phyloP scores from a whole-genome alignment of 2,113 vertebrate genomes.

The Lepidothrix coronata region DNA sequence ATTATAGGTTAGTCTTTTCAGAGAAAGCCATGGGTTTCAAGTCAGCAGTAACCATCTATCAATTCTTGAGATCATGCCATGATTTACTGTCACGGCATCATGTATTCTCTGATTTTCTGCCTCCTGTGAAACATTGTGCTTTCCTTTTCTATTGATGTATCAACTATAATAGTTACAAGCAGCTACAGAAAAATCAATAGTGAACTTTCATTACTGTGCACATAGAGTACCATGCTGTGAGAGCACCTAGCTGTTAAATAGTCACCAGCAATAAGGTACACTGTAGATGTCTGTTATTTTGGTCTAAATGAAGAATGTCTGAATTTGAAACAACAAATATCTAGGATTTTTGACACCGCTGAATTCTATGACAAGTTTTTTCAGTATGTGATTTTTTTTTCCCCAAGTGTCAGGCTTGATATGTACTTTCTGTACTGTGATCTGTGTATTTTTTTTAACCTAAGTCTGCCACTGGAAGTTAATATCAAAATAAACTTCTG shows the following conservation, averaged over 20 bases:
- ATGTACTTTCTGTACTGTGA: background rate
- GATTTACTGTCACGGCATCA: constrained; percentile 86
- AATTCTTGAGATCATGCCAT: constrained; percentile 86
- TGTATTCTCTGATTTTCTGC: constrained; percentile 83
- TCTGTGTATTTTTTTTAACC: background rate
- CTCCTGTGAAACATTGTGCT: constrained; percentile 91
- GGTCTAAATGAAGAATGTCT: constrained; percentile 53
- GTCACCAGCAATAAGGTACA: constrained; percentile 52
- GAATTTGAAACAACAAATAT: constrained; percentile 25
- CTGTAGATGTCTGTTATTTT: constrained; percentile 60
- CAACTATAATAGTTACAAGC: constrained; percentile 99
- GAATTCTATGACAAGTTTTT: background rate
- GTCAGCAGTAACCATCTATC: constrained; percentile 90
- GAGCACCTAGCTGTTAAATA: constrained; percentile 73
- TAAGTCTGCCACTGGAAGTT: background rate
- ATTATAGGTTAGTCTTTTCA: constrained; percentile 62
- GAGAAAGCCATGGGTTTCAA: constrained; percentile 83
- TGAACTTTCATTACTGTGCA: constrained; percentile 91
- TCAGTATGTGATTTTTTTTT: background rate
- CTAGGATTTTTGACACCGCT: background rate
- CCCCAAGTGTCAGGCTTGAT: background rate
- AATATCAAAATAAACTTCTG: background rate
- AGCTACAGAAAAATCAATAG: constrained; percentile 98
- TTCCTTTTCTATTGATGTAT: constrained; percentile 99
- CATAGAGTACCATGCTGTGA: constrained; percentile 68